Evolutionary conservation across 2,888 invertebrate genomes (phyloP).

Genomic region (Spilosoma lubricipeda): DNA sequence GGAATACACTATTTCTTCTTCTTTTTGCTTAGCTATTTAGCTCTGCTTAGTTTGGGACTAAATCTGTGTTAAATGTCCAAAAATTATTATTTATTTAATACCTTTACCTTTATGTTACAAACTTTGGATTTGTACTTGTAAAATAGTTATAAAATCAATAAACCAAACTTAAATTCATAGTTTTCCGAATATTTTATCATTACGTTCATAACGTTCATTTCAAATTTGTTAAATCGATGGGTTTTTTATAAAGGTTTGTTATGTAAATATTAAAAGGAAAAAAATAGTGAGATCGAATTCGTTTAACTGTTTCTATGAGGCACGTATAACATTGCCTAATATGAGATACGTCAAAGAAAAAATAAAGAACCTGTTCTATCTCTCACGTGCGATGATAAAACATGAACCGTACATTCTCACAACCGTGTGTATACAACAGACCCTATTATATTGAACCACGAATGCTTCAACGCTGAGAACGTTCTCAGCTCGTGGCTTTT

Average conservation of each 20-base stretch:
- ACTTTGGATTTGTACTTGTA: background rate
- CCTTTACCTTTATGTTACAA: background rate
- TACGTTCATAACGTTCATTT: background rate
- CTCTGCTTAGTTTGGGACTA: too few species aligned
- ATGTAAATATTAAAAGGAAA: background rate
- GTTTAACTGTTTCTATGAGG: conserved; percentile 20
- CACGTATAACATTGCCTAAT: conserved; percentile 43
- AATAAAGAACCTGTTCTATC: conserved; percentile 50
- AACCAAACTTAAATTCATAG: too few species aligned
- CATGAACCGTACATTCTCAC: conserved; percentile 48
- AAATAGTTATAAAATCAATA: background rate
- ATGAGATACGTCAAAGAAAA: conserved; percentile 31
- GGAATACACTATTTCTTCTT: conserved; percentile 7
- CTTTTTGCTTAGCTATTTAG: too few species aligned
- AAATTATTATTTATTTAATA: background rate
- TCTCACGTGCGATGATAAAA: conserved; percentile 46
- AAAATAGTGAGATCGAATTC: conserved; percentile 6
- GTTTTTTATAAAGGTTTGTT: background rate
- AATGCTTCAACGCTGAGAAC: conserved; percentile 61
- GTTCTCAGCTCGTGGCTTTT: conserved; percentile 64
- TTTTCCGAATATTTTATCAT: too few species aligned
- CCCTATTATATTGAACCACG: conserved; percentile 69
- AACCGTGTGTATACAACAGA: conserved; percentile 61
- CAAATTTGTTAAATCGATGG: background rate
- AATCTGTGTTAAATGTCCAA: too few species aligned